Conservation (phyloP, 1,140 invertebrate genomes). For the Ericerus pela region DNA sequence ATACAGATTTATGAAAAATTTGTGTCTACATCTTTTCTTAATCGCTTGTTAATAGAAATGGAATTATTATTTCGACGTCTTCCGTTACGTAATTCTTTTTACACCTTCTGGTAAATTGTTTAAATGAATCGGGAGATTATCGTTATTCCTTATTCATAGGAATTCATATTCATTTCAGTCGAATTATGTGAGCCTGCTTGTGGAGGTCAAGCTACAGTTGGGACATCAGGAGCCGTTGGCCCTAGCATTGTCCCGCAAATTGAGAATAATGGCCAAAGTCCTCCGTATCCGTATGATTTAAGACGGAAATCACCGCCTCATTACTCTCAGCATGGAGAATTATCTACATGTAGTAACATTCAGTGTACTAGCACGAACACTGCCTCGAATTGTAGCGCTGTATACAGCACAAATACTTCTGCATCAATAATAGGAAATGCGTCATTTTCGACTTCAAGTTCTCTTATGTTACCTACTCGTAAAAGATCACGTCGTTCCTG, state of each 20-base stretch:
- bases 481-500: conserved; percentile 56
- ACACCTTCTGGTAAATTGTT: no score
- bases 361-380: conserved; percentile 1
- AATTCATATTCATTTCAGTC: no score
- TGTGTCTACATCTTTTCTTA: no score
- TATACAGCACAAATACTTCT: conserved; percentile 17
- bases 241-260: conserved; percentile 25
- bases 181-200: conserved; percentile 49
- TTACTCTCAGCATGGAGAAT: conserved; percentile 26
- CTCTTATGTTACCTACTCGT: conserved; percentile 48
- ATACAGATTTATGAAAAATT: no score
- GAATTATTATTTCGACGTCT: no score
- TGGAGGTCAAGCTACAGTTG: conserved; percentile 20
- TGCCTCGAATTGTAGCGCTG: conserved; percentile 14
- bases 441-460: conserved; percentile 23
- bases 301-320: conserved; percentile 49
- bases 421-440: conserved; percentile 23
- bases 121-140: no score
- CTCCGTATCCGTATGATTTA: conserved; percentile 73
- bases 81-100: no score
- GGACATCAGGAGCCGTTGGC: conserved; percentile 23
- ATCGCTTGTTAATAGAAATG: no score
- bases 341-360: neutral
- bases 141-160: no score
- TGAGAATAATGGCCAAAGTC: conserved; percentile 24